These are phyloP conservation scores for Blastobasis adustella DNA, from an alignment of 2,888 invertebrate genomes.

Conservation along the genomic window DNA sequence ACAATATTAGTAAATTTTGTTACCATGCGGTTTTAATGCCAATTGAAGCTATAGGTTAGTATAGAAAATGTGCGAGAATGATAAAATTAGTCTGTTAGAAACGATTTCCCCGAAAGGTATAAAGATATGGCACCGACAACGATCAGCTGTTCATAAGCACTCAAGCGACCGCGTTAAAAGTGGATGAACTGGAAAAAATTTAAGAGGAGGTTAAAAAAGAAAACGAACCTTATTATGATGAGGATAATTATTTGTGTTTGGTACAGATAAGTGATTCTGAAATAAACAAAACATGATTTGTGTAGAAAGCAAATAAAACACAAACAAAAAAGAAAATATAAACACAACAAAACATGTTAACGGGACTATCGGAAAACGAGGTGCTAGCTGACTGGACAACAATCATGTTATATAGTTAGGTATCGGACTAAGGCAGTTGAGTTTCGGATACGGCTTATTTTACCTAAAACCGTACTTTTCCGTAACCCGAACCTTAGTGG, in stretches of 20 bases:
- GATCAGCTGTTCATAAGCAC: conserved; percentile 40
- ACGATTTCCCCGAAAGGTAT: neutral
- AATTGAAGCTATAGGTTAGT: neutral
- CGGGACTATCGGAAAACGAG: conserved; percentile 8
- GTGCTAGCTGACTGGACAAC: conserved; percentile 4
- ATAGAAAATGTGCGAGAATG: neutral
- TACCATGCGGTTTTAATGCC: neutral
- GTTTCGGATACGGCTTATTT: too few species aligned
- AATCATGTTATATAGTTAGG: neutral
- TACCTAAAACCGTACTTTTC: too few species aligned
- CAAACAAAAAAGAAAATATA: conserved; percentile 63
- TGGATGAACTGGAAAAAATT: conserved; percentile 44
- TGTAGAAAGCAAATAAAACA: conserved; percentile 75
- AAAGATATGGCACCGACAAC: conserved; percentile 2
- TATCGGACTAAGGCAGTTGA: too few species aligned
- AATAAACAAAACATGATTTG: conserved; percentile 79
- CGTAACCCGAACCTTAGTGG: too few species aligned
- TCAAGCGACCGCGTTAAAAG: conserved; percentile 43
- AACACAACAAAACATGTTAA: conserved; percentile 49
- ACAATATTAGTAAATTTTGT: neutral
- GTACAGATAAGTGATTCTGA: conserved; percentile 92
- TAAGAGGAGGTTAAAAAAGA: conserved; percentile 64
- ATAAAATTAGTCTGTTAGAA: neutral
- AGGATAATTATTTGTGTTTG: conserved; percentile 88
- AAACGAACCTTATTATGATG: conserved; percentile 85